Evolutionary conservation across 2,797 vertebrate species (phyloP), one percentile per base, ranked within the genome.

Genomic region (Gephyroberyx darwinii): DNA sequence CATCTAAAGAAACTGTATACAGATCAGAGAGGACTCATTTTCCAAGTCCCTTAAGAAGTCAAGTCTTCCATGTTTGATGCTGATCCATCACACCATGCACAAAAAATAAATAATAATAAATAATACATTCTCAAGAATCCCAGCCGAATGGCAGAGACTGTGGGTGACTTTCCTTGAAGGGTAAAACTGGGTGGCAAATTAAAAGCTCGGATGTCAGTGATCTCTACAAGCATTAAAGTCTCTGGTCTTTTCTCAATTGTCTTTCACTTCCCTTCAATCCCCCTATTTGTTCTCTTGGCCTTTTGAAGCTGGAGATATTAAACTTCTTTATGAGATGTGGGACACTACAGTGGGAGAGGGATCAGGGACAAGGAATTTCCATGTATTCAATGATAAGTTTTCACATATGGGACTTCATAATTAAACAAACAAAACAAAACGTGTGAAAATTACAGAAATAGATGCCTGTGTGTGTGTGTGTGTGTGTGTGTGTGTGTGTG

Each of bases 201-300:
- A 39, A 69, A 72, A 61, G 26, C 19, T 20, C 22, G 31, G 66
- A 78, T 69, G 69, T 72, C 69, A 69, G 54, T 55, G 35, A 54
- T 61, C 57, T 64, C 71, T 57, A 7, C n/a, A 76, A 62, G 33
- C 47, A 19, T 69, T 68, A 41, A 52, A 57, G 26, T 61, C 35
- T 57, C 54, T 51, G 30, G 33, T 63, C 35, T 58, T 16, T n/a
- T 51, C 19, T 56, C 30, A 31, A 74, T 74, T 72, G 37, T 64
- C 50, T 53, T 37, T 47, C 41, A 22, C 47, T 33, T 17, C 20
- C 16, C 6, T 48, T 60, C 35, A 33, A 0, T 71, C 19, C 54
- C 13, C 1, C 8, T 65, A 10, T 67, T 71, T 63, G 35, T 70
- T n/a, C 8, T 22, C 47, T 70, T 60, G 60, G 56, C 50, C 66